Evolutionary conservation across 2,113 vertebrate genomes (phyloP).

Genomic region (Nothoprocta perdicaria): DNA sequence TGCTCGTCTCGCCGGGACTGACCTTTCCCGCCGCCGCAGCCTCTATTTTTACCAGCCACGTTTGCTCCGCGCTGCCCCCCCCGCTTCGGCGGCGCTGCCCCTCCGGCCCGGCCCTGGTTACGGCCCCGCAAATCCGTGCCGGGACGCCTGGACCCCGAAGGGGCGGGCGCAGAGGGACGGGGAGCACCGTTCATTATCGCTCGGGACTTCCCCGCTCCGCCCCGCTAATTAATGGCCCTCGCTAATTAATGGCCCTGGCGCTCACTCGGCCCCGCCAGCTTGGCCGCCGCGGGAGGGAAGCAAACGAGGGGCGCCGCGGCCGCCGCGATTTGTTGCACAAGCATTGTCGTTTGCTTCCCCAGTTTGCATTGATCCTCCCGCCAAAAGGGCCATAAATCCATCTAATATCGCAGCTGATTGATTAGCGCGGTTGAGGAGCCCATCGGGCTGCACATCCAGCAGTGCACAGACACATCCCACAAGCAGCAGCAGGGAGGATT

Average conservation of each 20-base stretch:
- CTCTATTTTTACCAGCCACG: not conserved
- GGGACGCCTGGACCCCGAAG: not conserved
- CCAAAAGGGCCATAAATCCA: constrained; percentile 63
- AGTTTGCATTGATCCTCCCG: constrained; percentile 55
- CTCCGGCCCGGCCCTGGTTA: not conserved
- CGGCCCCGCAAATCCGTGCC: not conserved
- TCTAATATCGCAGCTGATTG: constrained; percentile 38
- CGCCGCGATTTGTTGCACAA: constrained; percentile 54
- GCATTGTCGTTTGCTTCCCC: constrained; percentile 16
- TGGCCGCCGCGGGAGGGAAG: not conserved
- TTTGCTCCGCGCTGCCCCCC: not conserved
- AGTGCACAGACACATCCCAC: too few relatives aligned
- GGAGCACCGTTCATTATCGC: constrained; percentile 6
- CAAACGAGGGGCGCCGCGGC: not conserved
- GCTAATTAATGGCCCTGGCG: constrained; percentile 39
- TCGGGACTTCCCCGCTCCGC: not conserved
- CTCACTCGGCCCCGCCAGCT: not conserved
- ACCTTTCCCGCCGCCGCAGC: not conserved
- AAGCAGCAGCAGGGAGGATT: not conserved
- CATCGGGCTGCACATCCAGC: not conserved
- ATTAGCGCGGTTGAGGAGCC: constrained; percentile 43
- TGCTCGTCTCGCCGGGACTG: not conserved
- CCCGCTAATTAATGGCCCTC: constrained; percentile 35
- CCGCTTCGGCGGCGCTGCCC: not conserved
- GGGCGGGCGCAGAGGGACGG: too few relatives aligned